A percentile compares a stretch with the other conserved stretches of the same genome.
These are phyloP conservation scores for Hydrozoanthus tunicans DNA, from an alignment of 64 coral and sea anemone species.

Conservation along the genomic window DNA sequence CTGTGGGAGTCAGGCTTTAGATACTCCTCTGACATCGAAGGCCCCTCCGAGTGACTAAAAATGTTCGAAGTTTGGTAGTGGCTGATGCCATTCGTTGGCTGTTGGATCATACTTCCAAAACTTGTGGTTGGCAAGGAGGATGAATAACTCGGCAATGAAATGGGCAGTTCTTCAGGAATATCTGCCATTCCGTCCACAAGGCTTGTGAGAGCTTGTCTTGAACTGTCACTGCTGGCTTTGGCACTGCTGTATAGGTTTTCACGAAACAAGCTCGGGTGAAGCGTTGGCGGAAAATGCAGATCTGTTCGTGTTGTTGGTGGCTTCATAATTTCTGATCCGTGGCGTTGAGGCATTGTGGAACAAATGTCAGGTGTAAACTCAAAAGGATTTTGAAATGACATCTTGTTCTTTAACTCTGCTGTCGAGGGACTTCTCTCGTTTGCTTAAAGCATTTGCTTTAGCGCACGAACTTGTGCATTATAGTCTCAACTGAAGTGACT, in stretches of 20 bases:
- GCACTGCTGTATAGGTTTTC: conserved; percentile 31
- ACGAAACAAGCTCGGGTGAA: conserved; percentile 49
- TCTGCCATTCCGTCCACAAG: conserved; percentile 56
- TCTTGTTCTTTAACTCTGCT: conserved; percentile 27
- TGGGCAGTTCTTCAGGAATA: conserved; percentile 49
- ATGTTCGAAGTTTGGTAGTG: conserved; percentile 43
- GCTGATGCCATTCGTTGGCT: conserved; percentile 45
- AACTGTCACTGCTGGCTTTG: conserved; percentile 47
- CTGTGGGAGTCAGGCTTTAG: conserved; percentile 45
- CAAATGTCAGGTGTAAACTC: conserved; percentile 58
- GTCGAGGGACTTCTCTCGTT: conserved; percentile 36
- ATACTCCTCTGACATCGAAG: conserved; percentile 46
- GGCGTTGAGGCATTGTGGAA: conserved; percentile 52
- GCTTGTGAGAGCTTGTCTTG: conserved; percentile 32
- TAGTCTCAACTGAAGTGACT: conserved; percentile 78
- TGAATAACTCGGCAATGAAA: conserved; percentile 53
- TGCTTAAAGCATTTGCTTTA: conserved; percentile 66
- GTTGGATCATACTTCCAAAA: conserved; percentile 50
- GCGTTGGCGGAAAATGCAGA: conserved; percentile 58
- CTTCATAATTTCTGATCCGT: conserved; percentile 64
- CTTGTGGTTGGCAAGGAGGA: conserved; percentile 48
- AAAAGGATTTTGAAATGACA: conserved; percentile 52
- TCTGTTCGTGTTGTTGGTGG: conserved; percentile 53
- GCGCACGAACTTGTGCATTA: conserved; percentile 61
- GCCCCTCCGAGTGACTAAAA: conserved; percentile 47